These are phyloP conservation scores for Pseudomugil tenellus DNA, from an alignment of 2,797 vertebrate genomes.

Conservation along the genomic window DNA sequence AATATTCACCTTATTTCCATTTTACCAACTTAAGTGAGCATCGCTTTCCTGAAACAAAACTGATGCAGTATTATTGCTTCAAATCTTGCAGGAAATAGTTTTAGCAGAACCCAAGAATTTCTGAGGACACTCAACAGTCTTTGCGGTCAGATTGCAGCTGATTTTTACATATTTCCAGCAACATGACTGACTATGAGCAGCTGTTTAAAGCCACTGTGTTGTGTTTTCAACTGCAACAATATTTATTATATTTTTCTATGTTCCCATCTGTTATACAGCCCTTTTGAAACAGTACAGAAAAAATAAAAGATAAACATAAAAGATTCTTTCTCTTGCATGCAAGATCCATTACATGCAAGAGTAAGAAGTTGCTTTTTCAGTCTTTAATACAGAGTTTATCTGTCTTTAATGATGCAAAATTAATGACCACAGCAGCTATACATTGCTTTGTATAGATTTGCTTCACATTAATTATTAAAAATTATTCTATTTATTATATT, in stretches of 20 bases:
- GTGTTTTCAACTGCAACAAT: neutral
- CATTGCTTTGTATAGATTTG: conserved; percentile 2
- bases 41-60: neutral
- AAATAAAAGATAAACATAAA: conserved; percentile 20
- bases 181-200: neutral
- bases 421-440: neutral
- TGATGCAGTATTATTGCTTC: neutral
- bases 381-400: conserved; percentile 33
- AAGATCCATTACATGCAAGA: neutral
- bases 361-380: too few species aligned
- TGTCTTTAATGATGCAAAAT: conserved; percentile 18
- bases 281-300: neutral
- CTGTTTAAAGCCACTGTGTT: neutral
- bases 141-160: neutral
- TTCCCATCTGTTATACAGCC: neutral
- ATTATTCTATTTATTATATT: too few species aligned
- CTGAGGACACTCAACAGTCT: neutral
- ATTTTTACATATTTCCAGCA: conserved; percentile 4
- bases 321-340: too few species aligned
- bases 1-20: neutral
- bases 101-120: neutral
- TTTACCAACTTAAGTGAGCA: neutral
- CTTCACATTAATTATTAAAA: too few species aligned
- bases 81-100: conserved; percentile 1
- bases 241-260: neutral